Evolutionary conservation across 2,888 invertebrate genomes (phyloP), one percentile per base, ranked within the genome.

Genomic region (Eucera pruinosa): DNA sequence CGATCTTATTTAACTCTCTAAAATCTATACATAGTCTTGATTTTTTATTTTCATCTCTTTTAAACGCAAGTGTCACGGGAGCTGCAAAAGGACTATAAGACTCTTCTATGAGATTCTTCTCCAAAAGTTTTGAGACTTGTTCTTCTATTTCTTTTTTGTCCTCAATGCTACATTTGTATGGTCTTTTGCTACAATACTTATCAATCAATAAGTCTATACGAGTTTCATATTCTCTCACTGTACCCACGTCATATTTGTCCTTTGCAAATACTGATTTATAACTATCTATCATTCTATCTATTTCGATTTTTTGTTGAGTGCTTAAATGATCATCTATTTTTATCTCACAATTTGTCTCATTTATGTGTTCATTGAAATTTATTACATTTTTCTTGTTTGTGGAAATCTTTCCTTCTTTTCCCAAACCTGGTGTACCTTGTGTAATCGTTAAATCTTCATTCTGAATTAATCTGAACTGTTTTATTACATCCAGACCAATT

Each of bases 51-150:
- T 54, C 54, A 6, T 54, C 27, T 50, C 6, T 50, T 2, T 50
- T 50, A 2, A 5, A 50, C 6, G 50, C 50, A 27, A 50, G 27
- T 20, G 20, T 54, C 9, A 36, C 54, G 0, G 54, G 54, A 2
- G 75, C 80, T 11, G 85, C 83, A 67, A 82, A 85, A n/a, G 85
- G 81, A 41, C 84, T 82, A 23, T 80, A 78, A 9, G 86, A 85
- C 64, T 83, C 81, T 75, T 86, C 87, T 2, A 86, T 85, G 18
- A 87, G 23, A 5, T 73, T 69, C 48, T 58, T 77, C 9, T 83
- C 68, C 71, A 87, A 48, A 66, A 86, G 25, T 71, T 82, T 70
- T 55, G 61, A 23, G 7, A 87, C 64, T 71, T 88, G 85, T 11
- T 61, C 7, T 77, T 86, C 79, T 50, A 86, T 87, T 79, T 84